Evolutionary conservation across 1,140 invertebrate genomes (phyloP).

Genomic region (Lanistes nyassanus): DNA sequence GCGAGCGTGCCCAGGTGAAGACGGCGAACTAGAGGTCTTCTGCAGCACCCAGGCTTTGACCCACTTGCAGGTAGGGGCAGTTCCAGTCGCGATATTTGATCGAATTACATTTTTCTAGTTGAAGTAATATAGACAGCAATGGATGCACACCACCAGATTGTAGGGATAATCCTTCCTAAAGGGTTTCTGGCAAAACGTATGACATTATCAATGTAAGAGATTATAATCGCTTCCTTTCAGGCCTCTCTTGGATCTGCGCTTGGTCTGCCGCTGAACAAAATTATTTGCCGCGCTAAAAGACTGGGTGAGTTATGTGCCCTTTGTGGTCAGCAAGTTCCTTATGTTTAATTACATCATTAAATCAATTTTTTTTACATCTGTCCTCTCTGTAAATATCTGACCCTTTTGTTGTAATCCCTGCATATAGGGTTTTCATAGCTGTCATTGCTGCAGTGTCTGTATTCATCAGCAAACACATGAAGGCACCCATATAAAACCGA

Average conservation of each 20-base stretch:
- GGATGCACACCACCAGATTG: not conserved
- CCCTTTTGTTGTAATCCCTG: no score
- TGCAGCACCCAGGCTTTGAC: slow-evolving; percentile 84
- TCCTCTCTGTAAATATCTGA: no score
- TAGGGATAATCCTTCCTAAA: not conserved
- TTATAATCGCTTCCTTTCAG: not conserved
- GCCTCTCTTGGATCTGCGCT: slow-evolving; percentile 68
- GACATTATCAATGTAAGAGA: no score
- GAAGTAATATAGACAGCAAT: not conserved
- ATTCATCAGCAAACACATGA: not conserved
- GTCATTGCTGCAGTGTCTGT: no score
- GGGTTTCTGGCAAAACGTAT: no score
- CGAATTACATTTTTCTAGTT: no score
- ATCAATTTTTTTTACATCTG: no score
- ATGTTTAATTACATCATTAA: no score
- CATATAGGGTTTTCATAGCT: no score
- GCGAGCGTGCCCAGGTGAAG: slow-evolving; percentile 81
- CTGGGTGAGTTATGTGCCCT: slow-evolving; percentile 71
- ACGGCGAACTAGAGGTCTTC: slow-evolving; percentile 87
- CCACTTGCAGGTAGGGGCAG: slow-evolving; percentile 75
- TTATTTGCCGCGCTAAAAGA: slow-evolving; percentile 83
- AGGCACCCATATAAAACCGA: no score
- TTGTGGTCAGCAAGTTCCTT: no score
- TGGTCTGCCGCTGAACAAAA: slow-evolving; percentile 79
- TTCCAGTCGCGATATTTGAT: no score